Conservation (phyloP, 2,888 invertebrate genomes). For the Netelia melanura region DNA sequence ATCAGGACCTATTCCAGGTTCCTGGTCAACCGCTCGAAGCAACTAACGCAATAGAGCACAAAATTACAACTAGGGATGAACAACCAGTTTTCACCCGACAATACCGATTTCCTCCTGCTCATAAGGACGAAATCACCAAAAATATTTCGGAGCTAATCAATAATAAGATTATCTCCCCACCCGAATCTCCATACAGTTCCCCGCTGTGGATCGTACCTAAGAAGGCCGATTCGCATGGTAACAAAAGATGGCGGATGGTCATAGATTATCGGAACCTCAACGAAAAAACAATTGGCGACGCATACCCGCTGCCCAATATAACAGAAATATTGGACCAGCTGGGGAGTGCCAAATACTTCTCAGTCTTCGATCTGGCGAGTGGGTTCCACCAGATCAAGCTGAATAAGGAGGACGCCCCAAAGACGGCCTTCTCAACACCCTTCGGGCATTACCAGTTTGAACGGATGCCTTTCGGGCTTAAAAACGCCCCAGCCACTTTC, state of each 20-base stretch:
- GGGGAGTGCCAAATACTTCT: too few species aligned
- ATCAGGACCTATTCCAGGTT: slow-evolving; percentile 5
- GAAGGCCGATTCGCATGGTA: too few species aligned
- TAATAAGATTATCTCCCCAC: not conserved
- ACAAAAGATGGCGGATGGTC: too few species aligned
- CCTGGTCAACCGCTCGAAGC: not conserved
- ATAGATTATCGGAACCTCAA: too few species aligned
- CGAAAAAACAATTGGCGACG: slow-evolving; percentile 7
- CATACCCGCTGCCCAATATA: slow-evolving; percentile 7
- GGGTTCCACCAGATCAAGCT: slow-evolving; percentile 19
- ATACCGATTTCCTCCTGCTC: slow-evolving; percentile 32
- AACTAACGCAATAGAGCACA: slow-evolving; percentile 15
- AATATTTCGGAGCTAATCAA: not conserved
- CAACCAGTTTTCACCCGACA: slow-evolving; percentile 36
- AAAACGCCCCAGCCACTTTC: slow-evolving; percentile 33
- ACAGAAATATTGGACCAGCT: too few species aligned
- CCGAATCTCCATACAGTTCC: not conserved
- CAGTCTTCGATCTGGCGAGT: too few species aligned
- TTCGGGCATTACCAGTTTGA: slow-evolving; percentile 37
- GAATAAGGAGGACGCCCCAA: slow-evolving; percentile 6
- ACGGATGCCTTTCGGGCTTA: slow-evolving; percentile 36
- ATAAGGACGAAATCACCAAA: slow-evolving; percentile 37
- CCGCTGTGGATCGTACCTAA: too few species aligned
- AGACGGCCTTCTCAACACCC: slow-evolving; percentile 16
- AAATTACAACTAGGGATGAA: slow-evolving; percentile 15